These are phyloP conservation scores for Gallinago stenura DNA, from an alignment of 2,797 vertebrate species.

Conservation along the genomic window DNA sequence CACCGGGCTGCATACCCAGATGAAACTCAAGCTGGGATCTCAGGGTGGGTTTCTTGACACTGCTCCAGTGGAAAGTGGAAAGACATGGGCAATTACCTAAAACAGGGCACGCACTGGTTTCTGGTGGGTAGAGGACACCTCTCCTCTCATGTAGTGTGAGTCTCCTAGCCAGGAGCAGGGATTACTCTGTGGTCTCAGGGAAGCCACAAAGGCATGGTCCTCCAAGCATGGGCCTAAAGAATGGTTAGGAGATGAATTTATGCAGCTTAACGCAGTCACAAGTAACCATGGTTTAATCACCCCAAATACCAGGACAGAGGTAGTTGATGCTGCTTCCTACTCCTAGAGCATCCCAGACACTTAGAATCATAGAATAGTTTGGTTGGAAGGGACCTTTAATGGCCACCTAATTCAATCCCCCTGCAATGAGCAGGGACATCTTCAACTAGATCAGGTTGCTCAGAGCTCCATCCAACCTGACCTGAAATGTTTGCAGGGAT, in stretches of 20 bases:
- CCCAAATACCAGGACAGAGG: neutral
- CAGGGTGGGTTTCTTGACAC: neutral
- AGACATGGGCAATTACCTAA: neutral
- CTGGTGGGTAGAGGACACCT: neutral
- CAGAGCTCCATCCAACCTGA: neutral
- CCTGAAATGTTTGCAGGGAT: neutral
- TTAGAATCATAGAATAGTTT: neutral
- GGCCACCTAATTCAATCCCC: neutral
- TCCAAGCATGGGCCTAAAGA: neutral
- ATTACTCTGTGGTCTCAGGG: neutral
- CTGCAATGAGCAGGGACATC: neutral
- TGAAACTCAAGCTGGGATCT: neutral
- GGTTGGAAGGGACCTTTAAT: neutral
- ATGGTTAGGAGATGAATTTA: neutral
- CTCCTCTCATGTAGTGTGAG: neutral
- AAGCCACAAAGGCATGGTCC: neutral
- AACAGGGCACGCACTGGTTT: neutral
- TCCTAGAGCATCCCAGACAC: neutral
- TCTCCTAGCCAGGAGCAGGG: neutral
- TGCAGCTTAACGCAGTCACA: accelerated
- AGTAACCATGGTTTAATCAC: neutral
- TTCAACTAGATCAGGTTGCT: neutral
- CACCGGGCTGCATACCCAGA: neutral
- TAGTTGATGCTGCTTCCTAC: neutral
- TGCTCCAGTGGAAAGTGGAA: neutral